Percentiles rank a stretch among this genome's conserved stretches.
Evolutionary conservation across 2,888 invertebrate species (phyloP).

Genomic region (Leucoma salicis): DNA sequence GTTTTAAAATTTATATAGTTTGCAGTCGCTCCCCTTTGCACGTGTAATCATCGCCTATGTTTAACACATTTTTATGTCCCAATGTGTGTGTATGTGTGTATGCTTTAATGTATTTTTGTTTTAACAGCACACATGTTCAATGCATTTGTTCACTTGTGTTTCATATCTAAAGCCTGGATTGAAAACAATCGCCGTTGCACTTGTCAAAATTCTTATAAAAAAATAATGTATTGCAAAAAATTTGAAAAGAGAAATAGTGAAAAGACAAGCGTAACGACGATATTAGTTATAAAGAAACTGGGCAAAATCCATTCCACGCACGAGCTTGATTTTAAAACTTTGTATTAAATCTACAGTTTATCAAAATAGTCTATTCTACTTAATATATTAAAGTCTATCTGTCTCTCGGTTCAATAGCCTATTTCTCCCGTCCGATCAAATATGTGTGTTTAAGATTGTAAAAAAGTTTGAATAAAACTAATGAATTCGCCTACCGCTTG

Average conservation of each 20-base stretch:
- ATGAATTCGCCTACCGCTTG: too few relatives aligned
- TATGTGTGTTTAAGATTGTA: too few relatives aligned
- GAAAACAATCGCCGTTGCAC: neutral
- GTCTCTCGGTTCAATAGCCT: too few relatives aligned
- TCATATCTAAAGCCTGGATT: constrained; percentile 11
- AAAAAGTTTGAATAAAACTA: too few relatives aligned
- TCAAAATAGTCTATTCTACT: too few relatives aligned
- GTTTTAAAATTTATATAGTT: neutral
- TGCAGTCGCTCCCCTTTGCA: neutral
- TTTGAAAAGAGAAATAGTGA: neutral
- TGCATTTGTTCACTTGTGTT: constrained; percentile 33
- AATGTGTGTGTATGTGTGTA: constrained; percentile 34
- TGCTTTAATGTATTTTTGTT: constrained; percentile 28
- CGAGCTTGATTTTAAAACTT: too few relatives aligned
- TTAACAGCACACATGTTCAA: constrained; percentile 36
- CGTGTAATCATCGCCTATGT: constrained; percentile 8
- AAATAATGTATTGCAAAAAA: neutral
- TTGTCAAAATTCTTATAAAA: neutral
- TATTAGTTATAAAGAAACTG: neutral
- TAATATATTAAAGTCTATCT: too few relatives aligned
- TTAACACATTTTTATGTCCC: constrained; percentile 19
- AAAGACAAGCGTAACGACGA: neutral
- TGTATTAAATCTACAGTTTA: too few relatives aligned
- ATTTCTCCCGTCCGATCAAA: too few relatives aligned
- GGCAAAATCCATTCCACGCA: neutral